A percentile compares a stretch with the other conserved stretches of the same genome.
These are phyloP conservation scores for Itoplectis maculator DNA, from an alignment of 2,888 invertebrate genomes.

Conservation along the genomic window DNA sequence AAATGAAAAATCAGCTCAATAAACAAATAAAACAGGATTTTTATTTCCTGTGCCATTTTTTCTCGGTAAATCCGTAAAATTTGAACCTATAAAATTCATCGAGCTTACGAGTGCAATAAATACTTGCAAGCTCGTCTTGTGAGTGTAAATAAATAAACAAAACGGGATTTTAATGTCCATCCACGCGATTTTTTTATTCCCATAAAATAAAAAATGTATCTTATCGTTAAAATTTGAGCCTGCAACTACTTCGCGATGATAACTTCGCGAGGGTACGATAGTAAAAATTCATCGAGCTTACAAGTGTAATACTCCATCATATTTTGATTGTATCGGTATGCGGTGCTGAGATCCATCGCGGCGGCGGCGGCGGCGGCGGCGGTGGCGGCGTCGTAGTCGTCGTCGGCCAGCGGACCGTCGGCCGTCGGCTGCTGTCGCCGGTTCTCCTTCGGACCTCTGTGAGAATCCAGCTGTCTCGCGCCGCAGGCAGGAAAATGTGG, in stretches of 20 bases:
- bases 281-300: slow-evolving; percentile 86
- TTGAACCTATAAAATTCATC: no score
- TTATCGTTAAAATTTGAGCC: not conserved
- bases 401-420: slow-evolving; percentile 74
- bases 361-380: slow-evolving; percentile 86
- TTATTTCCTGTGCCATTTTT: no score
- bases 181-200: no score
- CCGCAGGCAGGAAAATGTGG: slow-evolving; percentile 22
- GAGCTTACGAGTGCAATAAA: no score
- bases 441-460: slow-evolving; percentile 11
- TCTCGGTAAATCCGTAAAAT: no score
- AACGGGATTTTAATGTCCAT: no score
- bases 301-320: slow-evolving; percentile 99
- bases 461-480: slow-evolving; percentile 52
- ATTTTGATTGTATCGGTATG: slow-evolving; percentile 98
- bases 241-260: not conserved
- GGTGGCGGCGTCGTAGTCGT: no score
- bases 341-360: slow-evolving; percentile 95
- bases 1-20: no score
- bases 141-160: no score
- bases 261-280: not conserved
- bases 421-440: slow-evolving; percentile 80
- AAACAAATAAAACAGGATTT: no score
- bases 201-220: no score
- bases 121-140: no score